Base-by-base conservation (phyloP, 2,888 invertebrate genomes). In the Synanthedon andrenaeformis region DNA sequence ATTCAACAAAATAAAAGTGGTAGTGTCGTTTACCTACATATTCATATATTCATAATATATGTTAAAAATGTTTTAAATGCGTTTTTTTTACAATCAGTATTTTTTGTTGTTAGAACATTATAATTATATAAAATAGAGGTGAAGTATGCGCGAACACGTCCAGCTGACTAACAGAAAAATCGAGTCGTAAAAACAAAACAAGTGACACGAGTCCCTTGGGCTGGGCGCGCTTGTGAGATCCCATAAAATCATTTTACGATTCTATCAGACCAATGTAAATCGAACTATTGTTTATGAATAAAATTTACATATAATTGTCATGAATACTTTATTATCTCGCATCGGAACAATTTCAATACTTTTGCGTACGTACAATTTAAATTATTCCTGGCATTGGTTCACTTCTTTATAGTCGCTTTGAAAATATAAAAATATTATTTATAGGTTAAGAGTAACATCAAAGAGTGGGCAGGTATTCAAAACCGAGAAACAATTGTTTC, bases 221-320 rank as follows among this genome's bases (percentile, higher is more conserved):
- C 79, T 67, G 67, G 74, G 70, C 61, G 63, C 35, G 35, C 35
- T 35, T 35, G 35, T 65, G 66, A 73, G 75, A 76, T 76, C 74
- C 72, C 79, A 81, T 76, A 82, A 84, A 79, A 81, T 79, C 69
- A 77, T 79, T 83, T 83, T 82, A 83, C 76, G 80, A 80, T 79
- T 79, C 73, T 74, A 78, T 79, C 78, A 74, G 65, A 66, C 67
- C 67, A 64, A 57, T 62, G 69, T 70, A 69, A 72, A 77, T 75
- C 71, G 68, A 72, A 74, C 63, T 64, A 64, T 64, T 73, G 74
- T 76, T 76, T 79, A 79, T 79, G 76, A 75, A 81, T 79, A 76
- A 77, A 78, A 76, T 70, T 67, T 60, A 75, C 70, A 76, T 79
- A 76, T 74, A 76, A 69, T 65, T 35, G 35, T 35, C 35, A 35